Percentiles rank a stretch among this genome's conserved stretches.
Evolutionary conservation across 2,888 invertebrate species (phyloP).

Genomic region (Drosophila phalerata): DNA sequence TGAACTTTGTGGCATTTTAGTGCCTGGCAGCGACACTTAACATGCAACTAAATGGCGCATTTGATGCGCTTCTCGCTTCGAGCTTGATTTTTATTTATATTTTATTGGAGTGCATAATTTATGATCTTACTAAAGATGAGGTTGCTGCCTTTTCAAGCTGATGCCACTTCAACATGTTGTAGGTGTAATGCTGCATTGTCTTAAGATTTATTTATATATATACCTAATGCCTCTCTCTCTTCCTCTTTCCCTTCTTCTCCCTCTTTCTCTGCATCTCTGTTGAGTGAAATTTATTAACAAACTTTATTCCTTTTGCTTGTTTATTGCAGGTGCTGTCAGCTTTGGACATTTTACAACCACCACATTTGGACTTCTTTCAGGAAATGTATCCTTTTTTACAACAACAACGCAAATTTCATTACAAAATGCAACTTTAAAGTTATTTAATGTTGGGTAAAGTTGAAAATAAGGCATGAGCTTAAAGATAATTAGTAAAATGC

Average conservation of each 20-base stretch:
- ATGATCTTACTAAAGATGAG: conserved; percentile 45
- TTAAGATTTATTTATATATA: conserved; percentile 53
- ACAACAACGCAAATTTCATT: conserved; percentile 31
- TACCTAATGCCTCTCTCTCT: conserved; percentile 46
- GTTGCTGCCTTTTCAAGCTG: neutral
- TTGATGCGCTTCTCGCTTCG: conserved; percentile 61
- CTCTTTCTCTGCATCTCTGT: neutral
- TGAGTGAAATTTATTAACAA: conserved; percentile 45
- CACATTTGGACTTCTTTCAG: conserved; percentile 99
- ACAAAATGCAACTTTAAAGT: neutral
- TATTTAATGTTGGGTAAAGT: neutral
- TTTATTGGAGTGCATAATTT: conserved; percentile 70
- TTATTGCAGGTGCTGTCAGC: conserved; percentile 96
- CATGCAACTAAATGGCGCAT: conserved; percentile 76
- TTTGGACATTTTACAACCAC: conserved; percentile 99
- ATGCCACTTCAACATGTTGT: conserved; percentile 10
- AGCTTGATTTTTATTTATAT: conserved; percentile 74
- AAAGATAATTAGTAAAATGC: no score
- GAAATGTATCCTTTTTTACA: conserved; percentile 98
- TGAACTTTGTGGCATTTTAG: conserved; percentile 75
- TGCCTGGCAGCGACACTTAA: conserved; percentile 78
- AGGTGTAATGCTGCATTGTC: conserved; percentile 47
- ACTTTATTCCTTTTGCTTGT: conserved; percentile 29
- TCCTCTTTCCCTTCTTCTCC: neutral
- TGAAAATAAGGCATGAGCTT: no score